Evolutionary conservation across 2,797 vertebrate genomes (phyloP).

Genomic region (Trachops cirrhosus): DNA sequence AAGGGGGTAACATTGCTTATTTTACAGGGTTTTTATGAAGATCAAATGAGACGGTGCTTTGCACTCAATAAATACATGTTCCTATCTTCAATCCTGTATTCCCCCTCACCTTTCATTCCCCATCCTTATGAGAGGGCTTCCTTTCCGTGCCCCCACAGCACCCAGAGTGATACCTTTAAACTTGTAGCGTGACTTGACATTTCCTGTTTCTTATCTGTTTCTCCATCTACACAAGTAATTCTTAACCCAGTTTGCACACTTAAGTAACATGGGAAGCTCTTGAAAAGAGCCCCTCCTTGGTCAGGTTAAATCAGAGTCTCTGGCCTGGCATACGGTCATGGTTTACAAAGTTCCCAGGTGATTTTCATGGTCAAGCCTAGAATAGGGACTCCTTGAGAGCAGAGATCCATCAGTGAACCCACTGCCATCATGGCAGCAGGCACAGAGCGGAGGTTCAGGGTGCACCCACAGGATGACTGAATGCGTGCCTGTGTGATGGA

Average conservation of each 20-base stretch:
- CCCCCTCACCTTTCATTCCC: background rate
- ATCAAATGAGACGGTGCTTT: background rate
- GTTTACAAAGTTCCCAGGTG: background rate
- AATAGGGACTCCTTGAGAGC: background rate
- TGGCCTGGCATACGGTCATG: background rate
- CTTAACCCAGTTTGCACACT: background rate
- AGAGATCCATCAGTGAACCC: background rate
- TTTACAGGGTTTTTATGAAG: background rate
- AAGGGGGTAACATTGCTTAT: background rate
- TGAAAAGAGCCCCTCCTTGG: background rate
- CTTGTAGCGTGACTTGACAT: background rate
- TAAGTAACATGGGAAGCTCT: background rate
- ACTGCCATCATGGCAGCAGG: background rate
- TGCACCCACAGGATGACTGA: background rate
- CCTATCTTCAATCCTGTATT: background rate
- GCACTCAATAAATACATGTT: background rate
- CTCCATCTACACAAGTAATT: background rate
- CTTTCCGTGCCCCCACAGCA: background rate
- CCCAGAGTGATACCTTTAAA: background rate
- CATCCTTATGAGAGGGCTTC: background rate
- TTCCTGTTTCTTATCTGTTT: background rate
- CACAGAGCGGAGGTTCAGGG: background rate
- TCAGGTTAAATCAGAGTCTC: background rate
- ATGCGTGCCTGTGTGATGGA: rapidly evolving
- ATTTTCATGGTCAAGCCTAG: background rate